phyloP scores from a whole-genome alignment of 2,797 vertebrate genomes.

The Dromococcyx pavoninus region DNA sequence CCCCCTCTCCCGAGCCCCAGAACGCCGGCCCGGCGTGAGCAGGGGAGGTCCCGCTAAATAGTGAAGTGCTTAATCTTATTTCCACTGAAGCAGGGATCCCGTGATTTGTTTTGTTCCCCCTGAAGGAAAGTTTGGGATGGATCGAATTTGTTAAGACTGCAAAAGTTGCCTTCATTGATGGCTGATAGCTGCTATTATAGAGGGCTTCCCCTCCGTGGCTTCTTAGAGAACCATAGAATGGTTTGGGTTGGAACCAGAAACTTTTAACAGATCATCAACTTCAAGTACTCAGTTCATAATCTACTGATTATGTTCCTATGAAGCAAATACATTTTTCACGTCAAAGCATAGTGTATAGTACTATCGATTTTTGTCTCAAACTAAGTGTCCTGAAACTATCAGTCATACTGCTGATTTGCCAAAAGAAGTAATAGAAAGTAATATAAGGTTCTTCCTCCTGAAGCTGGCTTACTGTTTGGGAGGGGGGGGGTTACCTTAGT shows the following conservation, averaged over 20 bases:
- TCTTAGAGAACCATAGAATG: too few relatives aligned
- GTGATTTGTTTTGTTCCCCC: neutral
- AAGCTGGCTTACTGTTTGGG: constrained; percentile 28
- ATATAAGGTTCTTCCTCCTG: constrained; percentile 23
- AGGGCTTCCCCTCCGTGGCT: neutral
- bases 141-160: neutral
- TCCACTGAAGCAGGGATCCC: neutral
- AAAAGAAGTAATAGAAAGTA: constrained; percentile 44
- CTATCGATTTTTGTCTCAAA: neutral
- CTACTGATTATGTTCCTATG: neutral
- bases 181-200: neutral
- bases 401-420: neutral
- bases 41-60: neutral
- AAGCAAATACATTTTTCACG: neutral
- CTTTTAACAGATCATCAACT: neutral
- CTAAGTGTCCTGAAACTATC: constrained; percentile 7
- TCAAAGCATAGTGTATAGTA: neutral
- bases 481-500: neutral
- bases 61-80: neutral
- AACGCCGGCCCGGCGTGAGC: neutral
- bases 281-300: neutral
- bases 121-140: neutral
- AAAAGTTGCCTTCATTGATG: neutral
- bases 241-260: too few relatives aligned
- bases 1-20: neutral